A percentile compares a stretch with the other conserved stretches of the same genome.
Conservation (phyloP, 2,797 vertebrate species). For the Scarus forsteni region DNA sequence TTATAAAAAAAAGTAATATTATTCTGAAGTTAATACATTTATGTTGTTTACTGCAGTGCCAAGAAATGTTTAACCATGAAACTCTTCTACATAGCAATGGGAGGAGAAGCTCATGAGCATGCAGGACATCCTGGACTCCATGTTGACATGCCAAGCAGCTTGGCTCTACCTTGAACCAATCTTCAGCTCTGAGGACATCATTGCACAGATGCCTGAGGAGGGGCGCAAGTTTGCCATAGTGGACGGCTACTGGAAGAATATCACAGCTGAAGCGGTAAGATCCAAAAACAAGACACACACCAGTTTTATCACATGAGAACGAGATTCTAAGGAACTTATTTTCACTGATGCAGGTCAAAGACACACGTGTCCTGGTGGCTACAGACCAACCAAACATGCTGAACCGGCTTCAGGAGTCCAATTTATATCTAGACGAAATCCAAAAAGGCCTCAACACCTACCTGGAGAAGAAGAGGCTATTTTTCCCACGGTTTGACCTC, state of each 20-base stretch:
- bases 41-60: too few relatives aligned
- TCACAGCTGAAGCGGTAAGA: slow-evolving; percentile 89
- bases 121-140: slow-evolving; percentile 91
- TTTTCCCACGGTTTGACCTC: slow-evolving; percentile 89
- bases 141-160: slow-evolving; percentile 91
- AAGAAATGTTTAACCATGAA: background rate
- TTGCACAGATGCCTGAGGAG: slow-evolving; percentile 95
- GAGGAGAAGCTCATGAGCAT: slow-evolving; percentile 89
- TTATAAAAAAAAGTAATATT: too few relatives aligned
- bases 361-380: slow-evolving; percentile 88
- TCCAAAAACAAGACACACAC: background rate
- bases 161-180: slow-evolving; percentile 96
- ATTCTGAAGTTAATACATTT: too few relatives aligned
- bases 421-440: slow-evolving; percentile 90
- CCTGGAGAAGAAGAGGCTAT: slow-evolving; percentile 93
- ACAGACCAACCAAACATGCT: slow-evolving; percentile 91
- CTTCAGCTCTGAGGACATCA: slow-evolving; percentile 95
- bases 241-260: slow-evolving; percentile 89
- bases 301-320: background rate
- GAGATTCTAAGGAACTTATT: background rate
- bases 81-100: slow-evolving; percentile 85
- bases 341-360: slow-evolving; percentile 84
- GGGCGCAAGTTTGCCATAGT: slow-evolving; percentile 90
- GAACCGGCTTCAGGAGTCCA: slow-evolving; percentile 89
- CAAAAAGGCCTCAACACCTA: slow-evolving; percentile 93